Base-by-base conservation (phyloP, 2,888 invertebrate species). In the Lottia gigantea region DNA sequence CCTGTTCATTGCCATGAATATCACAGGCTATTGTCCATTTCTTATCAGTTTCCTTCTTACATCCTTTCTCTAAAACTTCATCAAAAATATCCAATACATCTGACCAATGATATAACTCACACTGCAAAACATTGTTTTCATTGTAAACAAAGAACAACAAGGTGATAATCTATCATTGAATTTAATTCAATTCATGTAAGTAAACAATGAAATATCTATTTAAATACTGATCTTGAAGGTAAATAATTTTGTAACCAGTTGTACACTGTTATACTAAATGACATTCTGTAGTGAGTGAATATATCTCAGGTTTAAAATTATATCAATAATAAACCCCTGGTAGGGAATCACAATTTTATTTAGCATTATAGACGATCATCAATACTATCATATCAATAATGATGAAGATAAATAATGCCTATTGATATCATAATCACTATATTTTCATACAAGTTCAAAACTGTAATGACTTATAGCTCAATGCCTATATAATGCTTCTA, bases 91-190 rank as follows among this genome's bases (percentile, higher is more conserved):
- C 94, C 70, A 95, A 89, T 25, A 95, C 92, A 88, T 94, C 94
- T 75, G 94, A 93, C 95, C 95, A 95, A 87, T 95, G 94, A 83
- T 93, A 93, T 23, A 95, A 89, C 88, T 95, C 95, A 88, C 94
- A 95, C 91, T 90, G 78, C 23, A 75, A 74, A 65, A 46, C 46
- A 40, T 8, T 8, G 7, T 40, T 40, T 1, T 1, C 11, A 40
- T 40, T 40, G 40, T 40, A 8, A 11, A 11, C 40, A 40, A 40
- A 8, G 7, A 40, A 40, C 11, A 40, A 40, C 40, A 40, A 8
- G 11, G 7, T 11, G 11, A 31, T 2, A 31, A 31, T 31, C 31
- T 31, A 31, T 6, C 31, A 31, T 31, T n/a, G n/a, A n/a, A n/a
- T n/a, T n/a, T n/a, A 31, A 31, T 31, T 2, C 3, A 31, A 31